Evolutionary conservation across 2,888 invertebrate species (phyloP).

Genomic region (Drosophila helvetica): DNA sequence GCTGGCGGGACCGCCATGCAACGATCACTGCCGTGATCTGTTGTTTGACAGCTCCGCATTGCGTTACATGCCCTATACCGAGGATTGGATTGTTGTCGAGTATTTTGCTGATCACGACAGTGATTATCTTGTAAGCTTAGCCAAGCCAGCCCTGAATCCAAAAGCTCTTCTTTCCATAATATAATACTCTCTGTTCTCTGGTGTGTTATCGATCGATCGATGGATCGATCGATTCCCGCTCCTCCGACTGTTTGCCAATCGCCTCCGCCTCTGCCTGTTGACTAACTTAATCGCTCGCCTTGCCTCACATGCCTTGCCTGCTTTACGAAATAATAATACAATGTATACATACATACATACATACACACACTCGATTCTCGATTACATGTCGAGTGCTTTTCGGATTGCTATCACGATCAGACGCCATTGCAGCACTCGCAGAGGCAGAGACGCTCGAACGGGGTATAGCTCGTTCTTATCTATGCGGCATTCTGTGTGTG

Average conservation of each 20-base stretch:
- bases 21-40: constrained; percentile 71
- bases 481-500: constrained; percentile 30
- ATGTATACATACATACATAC: not conserved
- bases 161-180: not conserved
- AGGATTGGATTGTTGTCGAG: constrained; percentile 81
- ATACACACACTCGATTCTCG: constrained; percentile 9
- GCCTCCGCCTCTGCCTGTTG: constrained; percentile 20
- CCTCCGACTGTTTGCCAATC: not conserved
- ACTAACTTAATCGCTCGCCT: constrained; percentile 26
- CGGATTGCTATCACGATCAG: constrained; percentile 18
- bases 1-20: constrained; percentile 60
- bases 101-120: constrained; percentile 81
- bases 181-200: constrained; percentile 1
- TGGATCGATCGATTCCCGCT: not conserved
- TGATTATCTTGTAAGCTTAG: constrained; percentile 81
- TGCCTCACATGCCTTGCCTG: constrained; percentile 7
- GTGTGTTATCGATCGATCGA: constrained; percentile 23
- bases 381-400: constrained; percentile 35
- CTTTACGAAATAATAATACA: constrained; percentile 3
- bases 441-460: not conserved
- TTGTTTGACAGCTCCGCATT: constrained; percentile 63
- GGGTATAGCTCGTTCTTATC: constrained; percentile 39
- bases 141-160: constrained; percentile 2
- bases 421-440: constrained; percentile 16
- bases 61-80: constrained; percentile 65